Base-by-base conservation (phyloP, 2,113 vertebrate genomes). In the Nesogale talazaci region DNA sequence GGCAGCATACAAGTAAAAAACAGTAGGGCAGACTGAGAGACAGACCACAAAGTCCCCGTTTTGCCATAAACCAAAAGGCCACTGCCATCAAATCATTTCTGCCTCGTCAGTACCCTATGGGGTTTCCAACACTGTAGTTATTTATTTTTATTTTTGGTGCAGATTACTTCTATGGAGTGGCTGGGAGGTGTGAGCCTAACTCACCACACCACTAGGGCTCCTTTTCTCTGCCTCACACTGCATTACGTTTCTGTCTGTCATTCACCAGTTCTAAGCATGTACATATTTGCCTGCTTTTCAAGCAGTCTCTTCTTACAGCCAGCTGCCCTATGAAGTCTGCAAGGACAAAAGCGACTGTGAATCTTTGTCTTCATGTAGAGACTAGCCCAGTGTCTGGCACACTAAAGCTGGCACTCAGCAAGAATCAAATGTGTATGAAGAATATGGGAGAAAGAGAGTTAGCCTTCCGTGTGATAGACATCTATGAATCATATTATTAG, bases 201-300 rank as follows among this genome's bases (percentile, higher is more conserved):
- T 12, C 46, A 52, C 46, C 10, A 12, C 46, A 52, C 46, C 46
- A 52, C 46, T 12, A 52, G 10, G 46, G 46, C 10, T 52, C 46
- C 46, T 52, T 52, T 5, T 52, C 46, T 52, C 46, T 52, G 10
- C 46, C 42, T 46, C 42, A 46, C 10, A 23, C 23, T 40, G 34
- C 59, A 78, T 14, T 86, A 16, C 2, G 46, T n/a, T 36, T 46
- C 61, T 67, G 3, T 6, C 12, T 7, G 7, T 42, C 69, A 27
- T 15, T 8, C 46, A 52, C 7, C 14, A 70, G 1, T 46, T 3
- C 8, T 31, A 52, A 63, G 27, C 56, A 34, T 52, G 25, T 27
- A 29, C 52, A 59, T 65, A n/a, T 61, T 82, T 63, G 29, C 36
- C 86, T 65, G 25, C 7, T 76, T 86, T 87, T 80, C 15, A 80